Evolutionary conservation across 2,888 invertebrate genomes (phyloP).

Genomic region (Drosophila peninsularis): DNA sequence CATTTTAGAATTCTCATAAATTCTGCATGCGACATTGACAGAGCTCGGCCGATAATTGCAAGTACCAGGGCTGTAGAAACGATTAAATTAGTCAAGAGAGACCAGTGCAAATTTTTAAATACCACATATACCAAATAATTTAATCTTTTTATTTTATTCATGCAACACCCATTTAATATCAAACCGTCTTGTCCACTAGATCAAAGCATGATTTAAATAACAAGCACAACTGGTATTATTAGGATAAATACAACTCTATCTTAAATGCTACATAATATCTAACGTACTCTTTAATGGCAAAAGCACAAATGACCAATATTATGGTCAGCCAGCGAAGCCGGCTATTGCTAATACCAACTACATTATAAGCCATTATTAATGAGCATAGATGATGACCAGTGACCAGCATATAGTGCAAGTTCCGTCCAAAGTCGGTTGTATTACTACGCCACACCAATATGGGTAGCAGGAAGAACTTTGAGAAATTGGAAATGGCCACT

Average conservation of each 20-base stretch:
- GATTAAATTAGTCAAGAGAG: conserved; percentile 4
- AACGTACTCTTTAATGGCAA: conserved; percentile 75
- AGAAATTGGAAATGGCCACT: conserved; percentile 87
- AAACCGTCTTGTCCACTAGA: not conserved
- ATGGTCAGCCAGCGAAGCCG: conserved; percentile 58
- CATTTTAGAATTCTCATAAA: conserved; percentile 55
- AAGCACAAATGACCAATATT: conserved; percentile 71
- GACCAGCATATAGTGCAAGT: conserved; percentile 87
- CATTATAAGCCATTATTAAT: conserved; percentile 88
- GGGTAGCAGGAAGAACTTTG: conserved; percentile 87
- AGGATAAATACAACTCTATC: conserved; percentile 60
- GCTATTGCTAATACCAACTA: conserved; percentile 54
- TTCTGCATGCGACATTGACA: conserved; percentile 56
- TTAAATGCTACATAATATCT: conserved; percentile 61
- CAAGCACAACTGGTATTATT: too few relatives aligned
- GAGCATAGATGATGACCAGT: conserved; percentile 88
- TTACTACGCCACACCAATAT: conserved; percentile 87
- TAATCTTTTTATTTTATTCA: not conserved
- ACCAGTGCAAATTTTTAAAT: conserved; percentile 1
- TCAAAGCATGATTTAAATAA: not conserved
- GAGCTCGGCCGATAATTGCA: conserved; percentile 44
- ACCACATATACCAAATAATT: conserved; percentile 6
- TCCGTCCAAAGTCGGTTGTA: conserved; percentile 82
- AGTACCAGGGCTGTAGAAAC: conserved; percentile 35
- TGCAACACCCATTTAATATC: not conserved